Percentiles rank a stretch among this genome's conserved stretches.
phyloP scores from a whole-genome alignment of 2,797 vertebrate species.

The Tadarida brasiliensis region DNA sequence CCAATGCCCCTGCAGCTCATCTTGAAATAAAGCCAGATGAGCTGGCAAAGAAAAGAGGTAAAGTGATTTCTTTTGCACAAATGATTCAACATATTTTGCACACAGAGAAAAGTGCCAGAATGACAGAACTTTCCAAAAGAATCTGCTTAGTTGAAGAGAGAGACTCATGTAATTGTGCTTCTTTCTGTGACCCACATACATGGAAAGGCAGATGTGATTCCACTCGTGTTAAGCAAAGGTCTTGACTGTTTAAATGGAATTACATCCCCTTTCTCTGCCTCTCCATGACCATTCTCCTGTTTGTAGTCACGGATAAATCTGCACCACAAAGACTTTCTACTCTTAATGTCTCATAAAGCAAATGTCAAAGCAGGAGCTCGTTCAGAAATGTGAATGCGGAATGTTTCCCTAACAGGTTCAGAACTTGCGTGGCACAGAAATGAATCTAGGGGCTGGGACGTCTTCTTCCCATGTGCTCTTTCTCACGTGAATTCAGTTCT shows the following conservation, averaged over 20 bases:
- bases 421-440: background rate
- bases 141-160: conserved; percentile 1
- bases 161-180: background rate
- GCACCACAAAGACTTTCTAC: background rate
- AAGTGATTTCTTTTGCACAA: conserved; percentile 75
- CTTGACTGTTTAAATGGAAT: background rate
- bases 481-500: background rate
- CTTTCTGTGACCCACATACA: background rate
- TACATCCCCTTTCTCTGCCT: background rate
- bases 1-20: conserved; percentile 75
- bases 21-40: conserved; percentile 87
- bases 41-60: conserved; percentile 90
- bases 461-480: background rate
- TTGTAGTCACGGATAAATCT: background rate
- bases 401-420: background rate
- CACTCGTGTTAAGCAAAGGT: background rate
- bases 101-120: conserved; percentile 39
- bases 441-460: background rate
- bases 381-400: background rate
- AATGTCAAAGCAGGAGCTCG: background rate
- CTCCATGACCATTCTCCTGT: background rate
- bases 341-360: background rate
- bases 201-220: background rate
- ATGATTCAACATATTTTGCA: conserved; percentile 26
- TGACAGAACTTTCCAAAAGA: conserved; percentile 16